These are phyloP conservation scores for Aplochiton taeniatus DNA, from an alignment of 2,797 vertebrate species.

Conservation along the genomic window DNA sequence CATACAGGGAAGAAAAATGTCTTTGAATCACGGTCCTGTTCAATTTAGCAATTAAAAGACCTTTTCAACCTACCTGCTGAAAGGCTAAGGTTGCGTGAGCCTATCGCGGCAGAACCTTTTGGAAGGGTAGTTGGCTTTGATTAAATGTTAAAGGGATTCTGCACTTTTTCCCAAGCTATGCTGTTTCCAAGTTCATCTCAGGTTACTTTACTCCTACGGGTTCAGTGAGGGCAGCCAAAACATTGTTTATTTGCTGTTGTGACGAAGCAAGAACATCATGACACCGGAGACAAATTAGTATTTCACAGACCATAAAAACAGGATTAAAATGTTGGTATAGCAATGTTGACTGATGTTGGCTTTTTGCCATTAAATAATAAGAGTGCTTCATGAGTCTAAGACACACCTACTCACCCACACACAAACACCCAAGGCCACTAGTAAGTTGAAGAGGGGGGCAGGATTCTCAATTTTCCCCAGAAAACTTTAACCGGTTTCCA, in stretches of 20 bases:
- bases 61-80: too few species aligned
- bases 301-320: constrained; percentile 28
- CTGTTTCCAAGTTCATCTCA: constrained; percentile 28
- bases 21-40: too few species aligned
- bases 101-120: too few species aligned
- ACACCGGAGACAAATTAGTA: constrained; percentile 33
- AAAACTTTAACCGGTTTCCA: background rate
- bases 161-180: background rate
- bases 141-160: background rate
- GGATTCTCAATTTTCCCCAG: too few species aligned
- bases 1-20: too few species aligned
- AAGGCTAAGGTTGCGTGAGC: too few species aligned
- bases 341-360: constrained; percentile 41
- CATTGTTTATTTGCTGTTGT: constrained; percentile 43
- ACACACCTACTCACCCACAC: background rate
- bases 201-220: constrained; percentile 10
- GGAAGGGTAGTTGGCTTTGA: too few species aligned
- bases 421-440: background rate
- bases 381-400: constrained; percentile 8
- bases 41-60: too few species aligned
- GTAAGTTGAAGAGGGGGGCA: background rate
- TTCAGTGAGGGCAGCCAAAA: constrained; percentile 30
- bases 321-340: constrained; percentile 38
- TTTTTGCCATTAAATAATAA: constrained; percentile 21
- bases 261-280: constrained; percentile 31